Conservation (phyloP, 2,888 invertebrate genomes). For the Eulithis prunata region DNA sequence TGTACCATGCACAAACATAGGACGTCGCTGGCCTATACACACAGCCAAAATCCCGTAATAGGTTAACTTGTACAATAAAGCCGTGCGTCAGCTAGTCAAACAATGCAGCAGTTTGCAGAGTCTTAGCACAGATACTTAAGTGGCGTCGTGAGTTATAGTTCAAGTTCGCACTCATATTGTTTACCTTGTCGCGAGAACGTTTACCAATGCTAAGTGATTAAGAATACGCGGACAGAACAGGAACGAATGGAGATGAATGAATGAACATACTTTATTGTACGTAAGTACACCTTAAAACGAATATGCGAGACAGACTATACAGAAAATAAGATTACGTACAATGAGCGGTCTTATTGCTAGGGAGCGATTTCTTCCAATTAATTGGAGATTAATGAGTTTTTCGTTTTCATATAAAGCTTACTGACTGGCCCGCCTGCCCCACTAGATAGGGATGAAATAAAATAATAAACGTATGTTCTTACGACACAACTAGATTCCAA, state of each 20-base stretch:
- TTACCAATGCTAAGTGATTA: conserved; percentile 84
- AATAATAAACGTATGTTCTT: too few species aligned
- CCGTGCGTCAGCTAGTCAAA: conserved; percentile 56
- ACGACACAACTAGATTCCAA: too few species aligned
- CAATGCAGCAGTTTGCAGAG: conserved; percentile 70
- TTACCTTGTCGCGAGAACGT: conserved; percentile 81
- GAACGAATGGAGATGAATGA: conserved; percentile 51
- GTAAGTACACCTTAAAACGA: too few species aligned
- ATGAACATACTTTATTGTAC: too few species aligned
- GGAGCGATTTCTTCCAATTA: too few species aligned
- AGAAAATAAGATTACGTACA: too few species aligned
- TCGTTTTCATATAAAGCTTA: too few species aligned
- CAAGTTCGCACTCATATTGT: conserved; percentile 83
- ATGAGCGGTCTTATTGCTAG: too few species aligned
- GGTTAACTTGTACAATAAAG: conserved; percentile 40
- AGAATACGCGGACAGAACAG: conserved; percentile 69
- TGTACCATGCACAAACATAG: conserved; percentile 8
- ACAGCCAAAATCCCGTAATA: conserved; percentile 27
- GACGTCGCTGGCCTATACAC: conserved; percentile 26
- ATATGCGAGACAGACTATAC: too few species aligned
- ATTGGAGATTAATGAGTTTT: too few species aligned
- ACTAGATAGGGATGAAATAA: too few species aligned
- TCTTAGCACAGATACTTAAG: conserved; percentile 48
- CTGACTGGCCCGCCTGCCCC: too few species aligned
- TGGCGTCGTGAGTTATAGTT: conserved; percentile 77